Evolutionary conservation across 2,888 invertebrate genomes (phyloP).

Genomic region (Melinaea menophilus): DNA sequence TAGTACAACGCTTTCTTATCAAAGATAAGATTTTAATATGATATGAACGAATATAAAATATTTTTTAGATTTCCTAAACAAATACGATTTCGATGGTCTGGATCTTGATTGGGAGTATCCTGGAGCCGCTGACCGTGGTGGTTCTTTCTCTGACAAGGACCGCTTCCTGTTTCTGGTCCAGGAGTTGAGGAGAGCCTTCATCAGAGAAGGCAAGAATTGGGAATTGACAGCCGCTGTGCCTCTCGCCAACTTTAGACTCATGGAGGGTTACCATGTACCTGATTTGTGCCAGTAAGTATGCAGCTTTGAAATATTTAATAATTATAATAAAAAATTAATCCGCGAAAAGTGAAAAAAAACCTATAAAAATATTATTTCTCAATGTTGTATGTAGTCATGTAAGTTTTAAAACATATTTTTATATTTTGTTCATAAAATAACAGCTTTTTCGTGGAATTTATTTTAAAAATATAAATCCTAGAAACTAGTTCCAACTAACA

Average conservation of each 20-base stretch:
- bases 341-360: too few species aligned
- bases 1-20: neutral
- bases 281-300: constrained; percentile 90
- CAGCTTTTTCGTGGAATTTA: too few species aligned
- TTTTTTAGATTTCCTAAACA: constrained; percentile 81
- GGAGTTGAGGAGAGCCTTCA: constrained; percentile 88
- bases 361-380: too few species aligned
- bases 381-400: too few species aligned
- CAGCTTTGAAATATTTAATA: neutral
- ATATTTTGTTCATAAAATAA: too few species aligned
- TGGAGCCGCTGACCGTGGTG: constrained; percentile 91
- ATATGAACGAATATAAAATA: neutral
- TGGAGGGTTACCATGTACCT: constrained; percentile 94
- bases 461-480: neutral
- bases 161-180: constrained; percentile 89
- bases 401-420: too few species aligned
- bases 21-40: neutral
- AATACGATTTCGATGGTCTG: constrained; percentile 89
- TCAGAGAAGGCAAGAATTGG: constrained; percentile 85
- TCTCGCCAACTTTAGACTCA: constrained; percentile 89
- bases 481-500: constrained; percentile 11
- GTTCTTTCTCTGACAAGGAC: constrained; percentile 90
- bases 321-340: neutral
- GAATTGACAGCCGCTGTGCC: constrained; percentile 95
- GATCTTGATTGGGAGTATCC: constrained; percentile 96